Evolutionary conservation across 2,797 vertebrate species (phyloP).

Genomic region (Channallabes apus): DNA sequence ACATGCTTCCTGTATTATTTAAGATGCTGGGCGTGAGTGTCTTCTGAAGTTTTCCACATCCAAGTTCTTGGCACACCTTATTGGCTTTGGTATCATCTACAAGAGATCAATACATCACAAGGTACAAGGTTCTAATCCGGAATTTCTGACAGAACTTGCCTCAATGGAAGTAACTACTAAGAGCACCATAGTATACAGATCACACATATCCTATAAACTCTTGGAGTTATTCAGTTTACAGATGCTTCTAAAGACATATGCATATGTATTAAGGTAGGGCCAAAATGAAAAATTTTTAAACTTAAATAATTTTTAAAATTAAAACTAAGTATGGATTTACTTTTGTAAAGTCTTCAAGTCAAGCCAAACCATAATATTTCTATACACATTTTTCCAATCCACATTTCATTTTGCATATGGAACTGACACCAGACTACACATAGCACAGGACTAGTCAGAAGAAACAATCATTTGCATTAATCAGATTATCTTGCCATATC

Average conservation of each 20-base stretch:
- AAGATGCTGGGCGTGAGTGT: accelerated
- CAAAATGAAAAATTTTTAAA: background rate
- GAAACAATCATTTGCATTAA: background rate
- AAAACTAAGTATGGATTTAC: background rate
- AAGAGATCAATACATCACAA: background rate
- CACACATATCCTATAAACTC: background rate
- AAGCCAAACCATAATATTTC: background rate
- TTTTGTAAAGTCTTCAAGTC: background rate
- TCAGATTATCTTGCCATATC: background rate
- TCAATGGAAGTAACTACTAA: background rate
- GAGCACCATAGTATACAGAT: background rate
- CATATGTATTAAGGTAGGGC: background rate
- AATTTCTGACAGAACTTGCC: background rate
- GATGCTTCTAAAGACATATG: background rate
- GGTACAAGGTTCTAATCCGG: background rate
- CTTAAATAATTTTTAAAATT: background rate
- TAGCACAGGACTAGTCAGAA: background rate
- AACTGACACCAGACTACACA: background rate
- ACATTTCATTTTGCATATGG: background rate
- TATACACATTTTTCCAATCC: background rate
- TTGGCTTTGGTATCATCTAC: background rate
- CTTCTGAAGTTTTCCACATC: background rate
- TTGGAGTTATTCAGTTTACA: background rate
- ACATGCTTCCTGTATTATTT: accelerated
- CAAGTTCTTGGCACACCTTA: conserved; percentile 41